These are phyloP conservation scores for Patagioenas fasciata DNA, from an alignment of 2,113 vertebrate genomes.

Conservation along the genomic window DNA sequence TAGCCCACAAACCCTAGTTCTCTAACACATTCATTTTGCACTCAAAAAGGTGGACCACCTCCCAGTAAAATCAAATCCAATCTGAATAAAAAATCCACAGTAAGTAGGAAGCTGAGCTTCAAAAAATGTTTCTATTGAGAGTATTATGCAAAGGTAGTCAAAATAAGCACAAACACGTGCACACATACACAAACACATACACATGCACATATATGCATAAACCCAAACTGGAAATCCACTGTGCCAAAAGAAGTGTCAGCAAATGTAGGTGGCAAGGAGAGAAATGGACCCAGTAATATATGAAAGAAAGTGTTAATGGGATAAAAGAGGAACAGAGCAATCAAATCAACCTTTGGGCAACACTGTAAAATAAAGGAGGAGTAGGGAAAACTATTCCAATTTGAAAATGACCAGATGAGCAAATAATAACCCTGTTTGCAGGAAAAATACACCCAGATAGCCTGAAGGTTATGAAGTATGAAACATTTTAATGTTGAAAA, in stretches of 20 bases:
- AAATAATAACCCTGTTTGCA: neutral
- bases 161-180: slow-evolving; percentile 11
- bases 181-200: neutral
- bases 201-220: neutral
- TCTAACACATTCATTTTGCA: neutral
- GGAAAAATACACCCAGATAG: neutral
- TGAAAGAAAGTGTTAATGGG: neutral
- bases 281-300: slow-evolving; percentile 25
- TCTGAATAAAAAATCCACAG: neutral
- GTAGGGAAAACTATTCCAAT: neutral
- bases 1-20: neutral
- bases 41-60: neutral
- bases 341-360: neutral
- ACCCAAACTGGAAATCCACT: neutral
- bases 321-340: neutral
- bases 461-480: neutral
- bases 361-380: neutral
- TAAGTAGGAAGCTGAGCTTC: slow-evolving; percentile 1
- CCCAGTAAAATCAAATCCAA: neutral
- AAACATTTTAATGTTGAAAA: neutral
- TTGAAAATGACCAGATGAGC: neutral
- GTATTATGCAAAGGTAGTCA: slow-evolving; percentile 22
- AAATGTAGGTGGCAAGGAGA: slow-evolving; percentile 24
- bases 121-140: slow-evolving; percentile 63
- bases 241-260: slow-evolving; percentile 56